These are phyloP conservation scores for Eunapius fragilis DNA, from an alignment of 37 sponge, comb jelly and placozoan genomes.

Conservation along the genomic window DNA sequence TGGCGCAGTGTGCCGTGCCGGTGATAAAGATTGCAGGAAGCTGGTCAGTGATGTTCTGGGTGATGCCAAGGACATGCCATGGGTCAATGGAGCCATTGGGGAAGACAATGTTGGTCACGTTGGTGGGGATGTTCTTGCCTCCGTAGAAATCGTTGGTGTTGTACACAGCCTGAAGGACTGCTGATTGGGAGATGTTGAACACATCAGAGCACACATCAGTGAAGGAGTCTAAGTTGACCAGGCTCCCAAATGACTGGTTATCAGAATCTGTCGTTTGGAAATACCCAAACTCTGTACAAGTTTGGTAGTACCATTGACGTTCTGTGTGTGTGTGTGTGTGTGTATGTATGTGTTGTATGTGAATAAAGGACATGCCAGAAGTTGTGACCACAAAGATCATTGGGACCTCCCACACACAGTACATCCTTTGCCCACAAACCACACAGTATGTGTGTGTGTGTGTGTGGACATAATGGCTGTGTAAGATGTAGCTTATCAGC, in stretches of 20 bases:
- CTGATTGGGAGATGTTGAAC: conserved; percentile 34
- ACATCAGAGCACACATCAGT: conserved; percentile 60
- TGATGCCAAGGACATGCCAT: conserved; percentile 85
- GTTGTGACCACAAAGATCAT: neutral
- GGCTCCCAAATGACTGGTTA: conserved; percentile 65
- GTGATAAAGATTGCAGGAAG: conserved; percentile 67
- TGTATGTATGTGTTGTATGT: neutral
- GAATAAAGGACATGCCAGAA: neutral
- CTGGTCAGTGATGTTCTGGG: neutral
- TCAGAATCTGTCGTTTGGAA: conserved; percentile 83
- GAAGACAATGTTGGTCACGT: conserved; percentile 78
- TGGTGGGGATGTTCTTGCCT: conserved; percentile 40
- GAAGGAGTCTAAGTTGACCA: conserved; percentile 52
- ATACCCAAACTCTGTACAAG: conserved; percentile 90
- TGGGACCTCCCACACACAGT: neutral
- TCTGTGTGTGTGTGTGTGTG: conserved; percentile 4
- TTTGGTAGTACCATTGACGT: conserved; percentile 87
- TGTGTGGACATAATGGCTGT: too few relatives aligned
- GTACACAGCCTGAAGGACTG: conserved; percentile 16
- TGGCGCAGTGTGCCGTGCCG: conserved; percentile 95
- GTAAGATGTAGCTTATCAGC: neutral
- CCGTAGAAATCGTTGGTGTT: conserved; percentile 79
- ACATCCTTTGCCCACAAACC: neutral
- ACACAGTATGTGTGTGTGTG: neutral
- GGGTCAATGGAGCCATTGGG: conserved; percentile 95